These are phyloP conservation scores for Tychaedon coryphoeus DNA, from an alignment of 2,113 vertebrate genomes.

Conservation along the genomic window DNA sequence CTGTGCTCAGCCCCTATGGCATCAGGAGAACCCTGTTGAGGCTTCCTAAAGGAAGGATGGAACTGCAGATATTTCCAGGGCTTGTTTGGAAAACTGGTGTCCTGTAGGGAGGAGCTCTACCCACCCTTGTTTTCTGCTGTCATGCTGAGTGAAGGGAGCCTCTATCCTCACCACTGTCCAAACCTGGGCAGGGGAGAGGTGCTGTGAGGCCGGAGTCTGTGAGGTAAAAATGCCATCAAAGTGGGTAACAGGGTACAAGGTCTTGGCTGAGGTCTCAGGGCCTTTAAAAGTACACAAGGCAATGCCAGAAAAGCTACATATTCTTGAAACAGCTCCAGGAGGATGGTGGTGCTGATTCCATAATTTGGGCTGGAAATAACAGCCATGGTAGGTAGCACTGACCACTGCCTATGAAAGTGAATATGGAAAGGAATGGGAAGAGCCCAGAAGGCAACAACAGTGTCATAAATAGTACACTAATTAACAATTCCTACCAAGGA, in stretches of 20 bases:
- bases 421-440: neutral
- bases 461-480: neutral
- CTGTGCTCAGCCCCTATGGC: neutral
- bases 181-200: neutral
- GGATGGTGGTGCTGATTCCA: neutral
- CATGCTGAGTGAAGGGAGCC: fast-evolving
- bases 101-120: neutral
- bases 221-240: neutral
- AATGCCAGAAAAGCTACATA: neutral
- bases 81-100: neutral
- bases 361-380: neutral
- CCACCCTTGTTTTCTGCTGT: neutral
- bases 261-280: neutral
- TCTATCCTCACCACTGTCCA: neutral
- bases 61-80: neutral
- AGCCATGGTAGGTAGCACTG: neutral
- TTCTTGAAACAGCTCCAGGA: neutral
- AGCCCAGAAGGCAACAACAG: neutral
- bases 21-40: neutral
- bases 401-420: neutral
- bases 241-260: neutral
- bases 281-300: neutral
- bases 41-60: neutral
- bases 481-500: neutral
- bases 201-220: neutral